These are phyloP conservation scores for Etheostoma cragini DNA, from an alignment of 2,113 vertebrate genomes.

Conservation along the genomic window DNA sequence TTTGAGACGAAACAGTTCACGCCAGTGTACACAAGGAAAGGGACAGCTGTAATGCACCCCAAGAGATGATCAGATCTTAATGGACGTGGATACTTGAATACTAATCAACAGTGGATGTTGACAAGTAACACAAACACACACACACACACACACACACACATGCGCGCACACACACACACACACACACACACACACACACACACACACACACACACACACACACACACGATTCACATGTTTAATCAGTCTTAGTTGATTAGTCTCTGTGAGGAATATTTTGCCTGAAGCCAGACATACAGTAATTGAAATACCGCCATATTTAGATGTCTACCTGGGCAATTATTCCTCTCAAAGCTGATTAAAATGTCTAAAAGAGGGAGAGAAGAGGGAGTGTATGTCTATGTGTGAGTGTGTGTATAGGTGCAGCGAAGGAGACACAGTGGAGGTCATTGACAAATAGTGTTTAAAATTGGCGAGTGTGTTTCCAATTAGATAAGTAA, in stretches of 20 bases:
- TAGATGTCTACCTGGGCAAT: slow-evolving; percentile 81
- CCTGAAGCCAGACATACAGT: slow-evolving; percentile 74
- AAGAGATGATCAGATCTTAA: slow-evolving; percentile 19
- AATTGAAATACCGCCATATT: slow-evolving; percentile 83
- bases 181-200: slow-evolving; percentile 22
- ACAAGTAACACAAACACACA: not conserved
- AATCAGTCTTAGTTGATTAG: slow-evolving; percentile 75
- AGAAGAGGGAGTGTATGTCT: not conserved
- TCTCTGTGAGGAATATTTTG: slow-evolving; percentile 68
- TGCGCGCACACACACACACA: not conserved
- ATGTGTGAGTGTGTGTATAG: not conserved
- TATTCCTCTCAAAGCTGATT: slow-evolving; percentile 82
- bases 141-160: slow-evolving; percentile 17
- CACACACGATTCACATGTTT: slow-evolving; percentile 35
- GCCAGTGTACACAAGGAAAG: not conserved
- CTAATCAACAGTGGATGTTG: slow-evolving; percentile 24
- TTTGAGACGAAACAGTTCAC: slow-evolving; percentile 28
- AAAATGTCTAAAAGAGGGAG: slow-evolving; percentile 69
- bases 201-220: too few relatives aligned
- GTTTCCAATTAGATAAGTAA: slow-evolving; percentile 78
- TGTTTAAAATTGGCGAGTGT: slow-evolving; percentile 74
- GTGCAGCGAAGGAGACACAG: slow-evolving; percentile 54
- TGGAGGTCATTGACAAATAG: slow-evolving; percentile 77
- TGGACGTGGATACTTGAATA: slow-evolving; percentile 28
- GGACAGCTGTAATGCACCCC: slow-evolving; percentile 15